Evolutionary conservation across 2,113 vertebrate genomes (phyloP), one percentile per base, ranked within the genome.

Genomic region (Cranoglanis bouderius): DNA sequence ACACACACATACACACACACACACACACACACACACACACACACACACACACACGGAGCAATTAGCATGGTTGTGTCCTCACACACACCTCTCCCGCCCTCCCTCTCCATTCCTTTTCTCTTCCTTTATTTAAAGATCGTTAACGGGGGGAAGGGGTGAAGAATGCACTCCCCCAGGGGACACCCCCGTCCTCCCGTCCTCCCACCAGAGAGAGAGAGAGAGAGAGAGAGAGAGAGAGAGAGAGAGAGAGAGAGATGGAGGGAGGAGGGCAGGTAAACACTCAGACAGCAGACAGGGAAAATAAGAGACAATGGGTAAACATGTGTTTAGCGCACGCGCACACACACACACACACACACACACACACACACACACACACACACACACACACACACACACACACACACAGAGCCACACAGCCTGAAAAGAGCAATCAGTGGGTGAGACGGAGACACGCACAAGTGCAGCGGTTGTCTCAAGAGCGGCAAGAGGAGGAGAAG

Each of bases 401-500:
- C 88, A 88, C 87, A 85, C 35, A 61, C 40, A 88, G n/a, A n/a
- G n/a, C n/a, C 53, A 75, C 75, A 26, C 53, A 55, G 19, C 75
- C 81, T 88, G 80, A 90, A 89, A 89, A 88, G 88, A 92, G 88
- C 84, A 88, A 84, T 85, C 87, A 75, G 90, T 88, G 90, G 88
- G 84, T 85, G 86, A 89, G 84, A 88, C 86, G 70, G 72, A 88
- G 84, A 90, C 72, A 84, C 77, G 85, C 70, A 84, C 40, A 40
- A 59, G 81, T 83, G 55, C 59, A 49, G 63, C 49, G 49, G 70
- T 43, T 84, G 87, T 88, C 65, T 88, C 26, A 53, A 10, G 46
- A 85, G 74, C 7, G 35, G 72, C 49, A 82, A 61, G 85, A 65
- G 75, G 81, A 87, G 72, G 59, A 57, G 51, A 84, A 86, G 84